Evolutionary conservation across 2,797 vertebrate species (phyloP).

Genomic region (Sphenodon punctatus): DNA sequence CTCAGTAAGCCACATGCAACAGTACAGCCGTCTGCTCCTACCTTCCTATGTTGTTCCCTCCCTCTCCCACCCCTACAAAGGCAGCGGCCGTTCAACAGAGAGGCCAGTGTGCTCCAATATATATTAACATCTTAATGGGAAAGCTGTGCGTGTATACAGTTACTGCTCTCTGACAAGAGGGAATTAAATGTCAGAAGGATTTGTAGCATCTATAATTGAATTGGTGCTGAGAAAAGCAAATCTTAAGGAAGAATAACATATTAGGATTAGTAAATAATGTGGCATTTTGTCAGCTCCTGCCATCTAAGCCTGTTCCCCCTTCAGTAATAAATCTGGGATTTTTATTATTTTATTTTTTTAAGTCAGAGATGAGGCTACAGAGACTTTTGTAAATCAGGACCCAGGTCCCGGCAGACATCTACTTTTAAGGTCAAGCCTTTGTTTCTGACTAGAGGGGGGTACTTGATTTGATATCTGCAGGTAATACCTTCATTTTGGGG

Average conservation of each 20-base stretch:
- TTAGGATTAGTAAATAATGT: constrained; percentile 90
- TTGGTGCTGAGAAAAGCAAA: constrained; percentile 89
- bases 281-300: constrained; percentile 82
- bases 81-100: constrained; percentile 17
- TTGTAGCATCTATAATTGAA: constrained; percentile 95
- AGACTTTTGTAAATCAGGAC: constrained; percentile 12
- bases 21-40: too few relatives aligned
- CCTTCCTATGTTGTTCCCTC: neutral
- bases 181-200: constrained; percentile 95
- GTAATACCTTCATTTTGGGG: too few relatives aligned
- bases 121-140: constrained; percentile 93
- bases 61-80: constrained; percentile 19
- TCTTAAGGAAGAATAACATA: constrained; percentile 91
- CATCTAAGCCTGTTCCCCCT: constrained; percentile 67
- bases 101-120: constrained; percentile 69
- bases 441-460: too few relatives aligned
- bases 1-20: neutral
- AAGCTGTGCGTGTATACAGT: constrained; percentile 85
- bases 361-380: constrained; percentile 33
- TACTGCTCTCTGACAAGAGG: constrained; percentile 84
- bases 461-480: too few relatives aligned
- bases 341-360: constrained; percentile 45
- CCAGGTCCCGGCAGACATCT: neutral
- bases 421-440: constrained; percentile 52
- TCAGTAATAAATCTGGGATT: constrained; percentile 71